Evolutionary conservation across 2,888 invertebrate species (phyloP), one percentile per base, ranked within the genome.

Genomic region (Amblyjoppa fuscipennis): DNA sequence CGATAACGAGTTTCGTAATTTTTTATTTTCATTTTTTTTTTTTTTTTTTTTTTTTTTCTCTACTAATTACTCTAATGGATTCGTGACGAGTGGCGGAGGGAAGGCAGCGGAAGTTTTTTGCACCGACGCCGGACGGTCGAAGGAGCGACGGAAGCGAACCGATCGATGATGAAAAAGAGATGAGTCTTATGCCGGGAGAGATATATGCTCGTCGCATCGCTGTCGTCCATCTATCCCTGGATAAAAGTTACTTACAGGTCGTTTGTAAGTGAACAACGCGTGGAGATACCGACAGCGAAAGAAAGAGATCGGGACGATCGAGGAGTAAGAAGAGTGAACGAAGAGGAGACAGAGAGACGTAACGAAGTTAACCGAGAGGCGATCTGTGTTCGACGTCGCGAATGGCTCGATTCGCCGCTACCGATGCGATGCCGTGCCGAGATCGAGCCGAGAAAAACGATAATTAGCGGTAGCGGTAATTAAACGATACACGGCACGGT

Each of bases 391-490:
- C 79, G 64, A 78, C 86, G 85, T 87, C 87, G 81, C 86, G 81
- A 80, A 83, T 81, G 76, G 77, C 76, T 81, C 81, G 84, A 75
- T 74, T 56, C 34, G 34, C 31, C 31, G 38, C 80, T 77, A 76
- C 77, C 77, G 77, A 77, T 76, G 41, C 74, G 75, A 76, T 76
- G 74, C 74, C 53, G 64, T 77, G 81, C 28, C 64, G 64, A 83
- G 77, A 64, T 64, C 61, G 34, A 68, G 84, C 64, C 45, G 59
- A 80, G 76, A 90, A 90, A 91, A 91, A 91, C 80, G 85, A 84
- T 89, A 91, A 91, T 91, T 91, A 91, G 89, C 88, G 89, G 89
- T 89, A 86, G 88, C 75, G 84, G 88, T 89, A 91, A 91, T 91
- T 91, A 90, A 91, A 90, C 88, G 88, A 83, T 81, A 88, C 84